Evolutionary conservation across 2,888 invertebrate genomes (phyloP).

Genomic region (Diadegma fenestrale): DNA sequence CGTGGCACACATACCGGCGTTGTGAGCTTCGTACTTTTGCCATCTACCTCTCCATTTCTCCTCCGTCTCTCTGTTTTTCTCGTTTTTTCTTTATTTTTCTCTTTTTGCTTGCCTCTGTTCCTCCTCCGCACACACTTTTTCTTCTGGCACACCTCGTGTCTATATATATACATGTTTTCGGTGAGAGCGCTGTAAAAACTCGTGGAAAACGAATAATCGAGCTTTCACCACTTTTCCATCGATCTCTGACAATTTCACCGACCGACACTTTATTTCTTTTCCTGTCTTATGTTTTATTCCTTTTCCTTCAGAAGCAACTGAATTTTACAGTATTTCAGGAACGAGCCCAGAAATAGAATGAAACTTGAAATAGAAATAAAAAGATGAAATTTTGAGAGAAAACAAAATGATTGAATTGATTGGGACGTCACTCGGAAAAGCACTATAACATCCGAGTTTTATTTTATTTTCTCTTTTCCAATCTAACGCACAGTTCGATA

Average conservation of each 20-base stretch:
- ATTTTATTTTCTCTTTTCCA: slow-evolving; percentile 1
- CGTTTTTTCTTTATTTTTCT: slow-evolving; percentile 48
- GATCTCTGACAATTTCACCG: slow-evolving; percentile 60
- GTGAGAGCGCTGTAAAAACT: slow-evolving; percentile 41
- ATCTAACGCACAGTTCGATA: slow-evolving; percentile 4
- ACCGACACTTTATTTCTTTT: slow-evolving; percentile 39
- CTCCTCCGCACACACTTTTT: slow-evolving; percentile 35
- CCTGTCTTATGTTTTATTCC: background rate
- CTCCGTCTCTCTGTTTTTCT: slow-evolving; percentile 7
- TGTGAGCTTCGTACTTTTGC: slow-evolving; percentile 58
- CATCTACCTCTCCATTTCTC: slow-evolving; percentile 51
- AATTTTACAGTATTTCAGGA: slow-evolving; percentile 20
- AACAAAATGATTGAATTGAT: background rate
- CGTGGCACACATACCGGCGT: slow-evolving; percentile 67
- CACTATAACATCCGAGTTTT: slow-evolving; percentile 17
- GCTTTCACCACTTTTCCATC: slow-evolving; percentile 61
- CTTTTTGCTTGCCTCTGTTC: slow-evolving; percentile 30
- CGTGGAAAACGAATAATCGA: slow-evolving; percentile 55
- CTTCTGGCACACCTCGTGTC: slow-evolving; percentile 35
- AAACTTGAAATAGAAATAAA: background rate
- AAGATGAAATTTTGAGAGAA: background rate
- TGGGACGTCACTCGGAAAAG: background rate
- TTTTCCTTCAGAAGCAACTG: slow-evolving; percentile 2
- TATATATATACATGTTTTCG: slow-evolving; percentile 25
- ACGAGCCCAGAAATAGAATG: background rate